Evolutionary conservation across 2,888 invertebrate genomes (phyloP).

Genomic region (Gastrophysa polygoni): DNA sequence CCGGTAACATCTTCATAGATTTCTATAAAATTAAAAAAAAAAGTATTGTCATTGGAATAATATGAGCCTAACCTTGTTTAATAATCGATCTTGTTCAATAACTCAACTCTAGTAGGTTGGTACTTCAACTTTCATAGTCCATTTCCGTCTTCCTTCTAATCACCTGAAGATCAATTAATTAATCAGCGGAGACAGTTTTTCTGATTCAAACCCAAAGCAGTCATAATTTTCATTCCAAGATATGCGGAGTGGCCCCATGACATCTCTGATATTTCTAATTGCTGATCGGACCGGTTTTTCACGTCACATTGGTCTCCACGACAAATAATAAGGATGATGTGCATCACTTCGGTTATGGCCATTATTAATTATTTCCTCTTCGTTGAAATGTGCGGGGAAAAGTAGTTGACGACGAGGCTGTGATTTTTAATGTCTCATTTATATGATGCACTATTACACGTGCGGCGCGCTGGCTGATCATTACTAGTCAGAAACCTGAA

Average conservation of each 20-base stretch:
- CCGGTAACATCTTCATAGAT: too few species aligned
- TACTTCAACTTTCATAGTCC: background rate
- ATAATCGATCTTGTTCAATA: too few species aligned
- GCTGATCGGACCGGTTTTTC: background rate
- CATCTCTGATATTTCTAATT: background rate
- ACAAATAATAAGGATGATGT: conserved; percentile 1
- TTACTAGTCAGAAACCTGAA: too few species aligned
- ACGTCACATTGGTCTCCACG: background rate
- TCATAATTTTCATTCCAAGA: background rate
- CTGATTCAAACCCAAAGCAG: background rate
- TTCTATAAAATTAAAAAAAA: too few species aligned
- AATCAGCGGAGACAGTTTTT: background rate
- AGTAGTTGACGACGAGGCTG: background rate
- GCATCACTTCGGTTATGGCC: background rate
- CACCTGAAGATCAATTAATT: background rate
- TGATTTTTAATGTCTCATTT: background rate
- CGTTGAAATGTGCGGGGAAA: background rate
- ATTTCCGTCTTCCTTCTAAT: background rate
- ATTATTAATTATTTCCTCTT: conserved; percentile 1
- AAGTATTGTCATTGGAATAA: too few species aligned
- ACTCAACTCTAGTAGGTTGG: too few species aligned
- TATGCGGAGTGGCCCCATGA: background rate
- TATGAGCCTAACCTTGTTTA: too few species aligned
- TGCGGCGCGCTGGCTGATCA: too few species aligned
- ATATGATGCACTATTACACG: too few species aligned